Conservation (phyloP, 2,113 vertebrate genomes). For the Leuciscus idus region DNA sequence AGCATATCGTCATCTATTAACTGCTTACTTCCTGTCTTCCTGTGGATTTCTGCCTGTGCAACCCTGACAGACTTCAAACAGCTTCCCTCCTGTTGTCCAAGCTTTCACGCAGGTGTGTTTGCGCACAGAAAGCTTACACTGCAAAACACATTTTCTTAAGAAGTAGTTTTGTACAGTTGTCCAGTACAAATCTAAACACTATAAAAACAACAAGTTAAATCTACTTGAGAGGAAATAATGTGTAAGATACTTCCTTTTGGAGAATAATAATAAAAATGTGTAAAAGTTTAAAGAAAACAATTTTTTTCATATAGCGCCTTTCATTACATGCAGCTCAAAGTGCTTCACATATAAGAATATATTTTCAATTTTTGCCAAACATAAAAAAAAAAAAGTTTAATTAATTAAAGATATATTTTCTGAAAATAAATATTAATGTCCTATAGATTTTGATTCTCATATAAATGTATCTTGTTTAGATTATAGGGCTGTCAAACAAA, state of each 20-base stretch:
- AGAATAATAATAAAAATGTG: background rate
- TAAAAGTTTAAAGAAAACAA: background rate
- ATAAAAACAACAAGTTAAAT: background rate
- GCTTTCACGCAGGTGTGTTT: conserved; percentile 25
- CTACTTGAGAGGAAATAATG: background rate
- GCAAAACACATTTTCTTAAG: background rate
- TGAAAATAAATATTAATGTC: background rate
- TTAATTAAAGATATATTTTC: background rate
- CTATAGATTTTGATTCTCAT: background rate
- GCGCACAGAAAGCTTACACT: background rate
- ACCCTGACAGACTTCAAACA: conserved; percentile 24
- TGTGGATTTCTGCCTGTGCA: conserved; percentile 16
- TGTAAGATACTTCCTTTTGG: background rate
- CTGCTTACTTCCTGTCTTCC: conserved; percentile 30
- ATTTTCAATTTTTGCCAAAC: background rate
- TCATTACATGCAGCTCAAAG: background rate
- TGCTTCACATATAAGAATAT: background rate
- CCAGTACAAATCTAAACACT: background rate
- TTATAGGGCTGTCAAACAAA: background rate
- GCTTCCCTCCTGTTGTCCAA: conserved; percentile 37
- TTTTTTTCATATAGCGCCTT: background rate
- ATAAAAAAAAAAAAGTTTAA: background rate
- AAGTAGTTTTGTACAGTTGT: background rate
- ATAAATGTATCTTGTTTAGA: background rate
- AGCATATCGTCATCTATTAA: conserved; percentile 29